Base-by-base conservation (phyloP, 2,888 invertebrate species). In the Macaria notata region DNA sequence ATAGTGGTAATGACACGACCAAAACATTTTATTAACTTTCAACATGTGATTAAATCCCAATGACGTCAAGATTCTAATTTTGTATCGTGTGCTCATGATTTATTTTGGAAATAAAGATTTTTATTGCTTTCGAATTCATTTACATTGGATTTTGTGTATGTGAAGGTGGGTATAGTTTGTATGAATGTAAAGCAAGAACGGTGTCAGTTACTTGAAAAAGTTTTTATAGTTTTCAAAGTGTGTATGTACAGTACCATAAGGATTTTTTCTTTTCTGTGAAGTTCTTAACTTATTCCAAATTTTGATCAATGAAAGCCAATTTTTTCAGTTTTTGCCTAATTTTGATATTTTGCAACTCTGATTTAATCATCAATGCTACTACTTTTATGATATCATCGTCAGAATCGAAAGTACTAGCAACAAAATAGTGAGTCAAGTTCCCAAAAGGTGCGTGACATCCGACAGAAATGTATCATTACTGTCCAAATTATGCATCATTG, bases 401-500 rank as follows among this genome's bases (percentile, higher is more conserved):
- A 19, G 19, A 19, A 47, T 51, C n/a, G 33, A 48, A 52, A 45
- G 47, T 48, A 36, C 42, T 30, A 45, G 9, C 29, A 51, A 41
- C 54, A 46, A 31, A 54, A 19, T 19, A 38, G 56, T 56, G 56
- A 62, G 9, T 64, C 61, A 55, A 50, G 51, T 61, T 62, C 60
- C 59, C 51, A 61, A 63, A 56, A 66, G 57, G 47, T 57, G 50
- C 67, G 62, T 65, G 62, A 59, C 65, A 69, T 73, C 71, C 70
- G 65, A 74, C 71, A 69, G 66, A 72, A 72, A 75, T 74, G 75
- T 72, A 76, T 75, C 71, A 75, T 77, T 70, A 68, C 68, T 70
- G 67, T 64, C 68, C 65, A 73, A 78, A 81, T 75, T 73, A 66
- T 65, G 72, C 73, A 75, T 74, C 70, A 76, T 76, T 72, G 77